Evolutionary conservation across 2,888 invertebrate species (phyloP).

Genomic region (Orthosia gothica): DNA sequence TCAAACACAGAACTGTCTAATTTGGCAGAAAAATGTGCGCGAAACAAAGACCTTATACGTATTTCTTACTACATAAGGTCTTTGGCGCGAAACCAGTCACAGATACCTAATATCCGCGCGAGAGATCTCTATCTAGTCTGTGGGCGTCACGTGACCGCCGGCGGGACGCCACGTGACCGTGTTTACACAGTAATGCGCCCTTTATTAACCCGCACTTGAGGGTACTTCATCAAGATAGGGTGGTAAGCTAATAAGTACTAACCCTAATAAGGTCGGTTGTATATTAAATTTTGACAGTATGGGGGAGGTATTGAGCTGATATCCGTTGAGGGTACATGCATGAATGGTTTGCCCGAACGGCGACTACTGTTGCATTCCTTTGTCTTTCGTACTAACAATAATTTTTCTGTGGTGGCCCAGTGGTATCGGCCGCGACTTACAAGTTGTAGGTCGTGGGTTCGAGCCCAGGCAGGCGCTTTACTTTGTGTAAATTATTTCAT

Average conservation of each 20-base stretch:
- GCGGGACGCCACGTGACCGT: constrained; percentile 84
- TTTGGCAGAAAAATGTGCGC: constrained; percentile 78
- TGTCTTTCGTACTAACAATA: background rate
- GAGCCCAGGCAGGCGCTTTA: no score
- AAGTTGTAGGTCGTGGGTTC: no score
- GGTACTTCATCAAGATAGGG: constrained; percentile 68
- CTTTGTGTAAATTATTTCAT: no score
- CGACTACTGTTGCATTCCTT: background rate
- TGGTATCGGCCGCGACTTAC: no score
- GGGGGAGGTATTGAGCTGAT: constrained; percentile 33
- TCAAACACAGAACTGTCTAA: constrained; percentile 60
- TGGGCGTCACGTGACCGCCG: constrained; percentile 83
- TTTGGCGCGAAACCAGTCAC: constrained; percentile 72
- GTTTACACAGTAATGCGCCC: constrained; percentile 83
- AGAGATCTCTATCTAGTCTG: constrained; percentile 84
- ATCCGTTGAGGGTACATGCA: background rate
- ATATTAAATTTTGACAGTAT: constrained; percentile 67
- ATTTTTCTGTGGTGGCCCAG: no score
- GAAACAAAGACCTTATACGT: constrained; percentile 47
- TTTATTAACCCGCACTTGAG: constrained; percentile 83
- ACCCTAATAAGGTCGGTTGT: constrained; percentile 68
- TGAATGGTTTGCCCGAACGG: background rate
- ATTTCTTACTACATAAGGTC: no score
- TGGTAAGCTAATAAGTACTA: constrained; percentile 70
- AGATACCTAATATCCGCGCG: constrained; percentile 84